Conservation (phyloP, 30 jellyfish, hydroid and myxozoan species). For the Cassiopea andromeda region DNA sequence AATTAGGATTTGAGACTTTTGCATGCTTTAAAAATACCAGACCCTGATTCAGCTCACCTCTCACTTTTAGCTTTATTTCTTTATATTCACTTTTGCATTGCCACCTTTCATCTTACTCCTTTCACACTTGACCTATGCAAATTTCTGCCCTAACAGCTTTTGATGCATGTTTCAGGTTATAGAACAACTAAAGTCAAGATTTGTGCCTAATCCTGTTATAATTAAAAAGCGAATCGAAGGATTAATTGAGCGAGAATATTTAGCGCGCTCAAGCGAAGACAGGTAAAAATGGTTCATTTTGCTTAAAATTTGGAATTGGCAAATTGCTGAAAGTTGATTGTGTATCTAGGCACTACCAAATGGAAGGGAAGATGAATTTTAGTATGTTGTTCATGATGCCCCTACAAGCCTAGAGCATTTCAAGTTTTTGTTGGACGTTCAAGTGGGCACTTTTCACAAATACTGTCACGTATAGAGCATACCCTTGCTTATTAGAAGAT, state of each 20-base stretch:
- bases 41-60: neutral
- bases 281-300: constrained; percentile 52
- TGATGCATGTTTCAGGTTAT: constrained; percentile 59
- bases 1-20: too few species aligned
- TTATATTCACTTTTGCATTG: neutral
- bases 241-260: constrained; percentile 91
- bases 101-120: neutral
- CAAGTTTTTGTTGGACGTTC: too few species aligned
- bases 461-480: too few species aligned
- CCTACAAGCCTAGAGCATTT: too few species aligned
- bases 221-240: constrained; percentile 96
- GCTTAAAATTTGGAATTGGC: too few species aligned
- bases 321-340: too few species aligned
- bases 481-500: too few species aligned
- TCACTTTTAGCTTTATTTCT: neutral
- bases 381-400: too few species aligned
- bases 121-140: neutral
- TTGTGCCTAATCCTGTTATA: constrained; percentile 91
- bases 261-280: constrained; percentile 95
- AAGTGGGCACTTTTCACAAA: too few species aligned
- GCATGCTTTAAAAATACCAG: too few species aligned
- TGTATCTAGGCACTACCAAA: too few species aligned
- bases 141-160: neutral
- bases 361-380: too few species aligned
- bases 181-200: constrained; percentile 90